Percentiles rank a stretch among this genome's conserved stretches.
These are phyloP conservation scores for Lepidochrysops patricia DNA, from an alignment of 2,888 invertebrate genomes.

Conservation along the genomic window DNA sequence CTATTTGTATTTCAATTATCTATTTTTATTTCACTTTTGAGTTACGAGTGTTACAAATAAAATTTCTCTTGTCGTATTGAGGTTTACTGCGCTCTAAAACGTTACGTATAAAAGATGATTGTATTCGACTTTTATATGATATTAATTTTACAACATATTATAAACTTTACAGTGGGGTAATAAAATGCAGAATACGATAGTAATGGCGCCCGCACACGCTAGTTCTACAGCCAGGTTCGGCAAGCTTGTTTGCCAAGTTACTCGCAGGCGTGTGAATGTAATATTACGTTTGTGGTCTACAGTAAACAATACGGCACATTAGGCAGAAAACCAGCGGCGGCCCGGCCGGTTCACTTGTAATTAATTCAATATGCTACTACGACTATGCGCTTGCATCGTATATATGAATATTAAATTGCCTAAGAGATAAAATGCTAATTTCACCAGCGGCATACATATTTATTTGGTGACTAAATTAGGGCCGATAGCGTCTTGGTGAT, in stretches of 20 bases:
- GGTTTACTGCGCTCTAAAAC: background rate
- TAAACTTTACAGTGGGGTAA: background rate
- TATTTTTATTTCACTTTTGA: background rate
- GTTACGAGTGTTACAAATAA: conserved; percentile 6
- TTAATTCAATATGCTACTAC: conserved; percentile 54
- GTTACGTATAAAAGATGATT: background rate
- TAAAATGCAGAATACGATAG: background rate
- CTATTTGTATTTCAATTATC: background rate
- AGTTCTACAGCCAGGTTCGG: too few relatives aligned
- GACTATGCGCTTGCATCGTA: conserved; percentile 52
- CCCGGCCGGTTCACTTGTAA: conserved; percentile 32
- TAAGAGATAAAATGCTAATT: conserved; percentile 70
- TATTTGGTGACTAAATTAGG: conserved; percentile 48
- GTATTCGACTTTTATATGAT: background rate
- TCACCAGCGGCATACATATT: conserved; percentile 52
- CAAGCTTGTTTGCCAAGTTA: background rate
- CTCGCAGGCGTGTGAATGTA: background rate
- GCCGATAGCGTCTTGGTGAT: conserved; percentile 33
- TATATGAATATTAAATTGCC: conserved; percentile 66
- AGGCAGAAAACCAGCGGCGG: conserved; percentile 17
- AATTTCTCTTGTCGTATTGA: conserved; percentile 4
- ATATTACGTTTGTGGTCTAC: background rate
- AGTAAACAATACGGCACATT: conserved; percentile 2
- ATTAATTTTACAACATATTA: conserved; percentile 3
- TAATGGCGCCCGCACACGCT: background rate